Base-by-base conservation (phyloP, 2,797 vertebrate species). In the Intellagama lesueurii region DNA sequence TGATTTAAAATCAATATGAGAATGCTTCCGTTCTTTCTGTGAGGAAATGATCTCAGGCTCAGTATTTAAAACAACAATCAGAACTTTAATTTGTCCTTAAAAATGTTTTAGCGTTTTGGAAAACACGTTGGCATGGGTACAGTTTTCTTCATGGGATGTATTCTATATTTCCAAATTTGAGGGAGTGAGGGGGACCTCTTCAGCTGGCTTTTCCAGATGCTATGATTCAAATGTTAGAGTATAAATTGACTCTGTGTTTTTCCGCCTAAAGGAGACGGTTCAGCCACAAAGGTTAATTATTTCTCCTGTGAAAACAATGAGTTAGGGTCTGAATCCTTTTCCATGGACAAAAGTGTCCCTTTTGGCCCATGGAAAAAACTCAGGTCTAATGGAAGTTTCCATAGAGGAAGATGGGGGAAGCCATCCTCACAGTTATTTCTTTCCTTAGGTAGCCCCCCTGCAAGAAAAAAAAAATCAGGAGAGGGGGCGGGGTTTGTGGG, bases 1-100 rank as follows among this genome's bases (percentile, higher is more conserved):
- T 82, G 11, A 82, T 82, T 82, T 32, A 60, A 82, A 82, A 82
- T 28, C 64, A 44, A 68, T 82, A 44, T 68, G 32, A 68, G 64
- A 82, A 68, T 28, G 64, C 64, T 82, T 44, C 60, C 32, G 44
- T 68, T 82, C 16, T 68, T 68, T 82, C 60, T 68, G 11, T 44
- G 60, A 82, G 64, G 64, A 82, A 68, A 68, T 68, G 22, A 66
- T 30, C 5, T 68, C 35, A 16, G 19, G 81, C 81, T 68, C 9
- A 44, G 64, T 68, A 82, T 82, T 82, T 82, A 44, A 82, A 28
- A 82, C 24, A 28, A 76, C 35, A 24, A 76, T 32, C 52, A 80
- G 66, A 17, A 40, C 17, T 11, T 44, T 66, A 16, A 44, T 83
- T 17, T 30, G 28, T 30, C 68, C 28, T 83, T 83, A 44, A 26